Evolutionary conservation across 2,113 vertebrate species (phyloP).

Genomic region (Pteruthius melanotis): DNA sequence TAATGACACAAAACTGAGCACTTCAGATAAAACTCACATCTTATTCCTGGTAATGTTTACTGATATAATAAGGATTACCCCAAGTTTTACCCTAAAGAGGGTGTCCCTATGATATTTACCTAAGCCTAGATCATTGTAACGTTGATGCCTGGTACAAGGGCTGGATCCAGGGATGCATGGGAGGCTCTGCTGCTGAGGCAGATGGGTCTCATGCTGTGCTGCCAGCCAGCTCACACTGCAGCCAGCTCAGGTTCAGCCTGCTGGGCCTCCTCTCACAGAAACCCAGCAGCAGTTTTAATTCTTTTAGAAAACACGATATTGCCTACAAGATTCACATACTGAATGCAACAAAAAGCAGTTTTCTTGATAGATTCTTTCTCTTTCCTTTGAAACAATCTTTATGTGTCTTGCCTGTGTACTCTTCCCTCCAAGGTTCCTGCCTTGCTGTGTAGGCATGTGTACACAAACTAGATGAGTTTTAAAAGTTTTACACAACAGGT

Average conservation of each 20-base stretch:
- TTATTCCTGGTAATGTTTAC: background rate
- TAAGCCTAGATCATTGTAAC: background rate
- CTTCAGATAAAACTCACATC: background rate
- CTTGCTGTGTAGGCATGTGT: background rate
- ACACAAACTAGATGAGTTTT: background rate
- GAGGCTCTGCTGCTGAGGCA: background rate
- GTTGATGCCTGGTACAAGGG: background rate
- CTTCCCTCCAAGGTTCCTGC: background rate
- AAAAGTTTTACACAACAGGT: background rate
- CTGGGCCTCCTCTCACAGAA: background rate
- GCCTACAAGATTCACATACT: background rate
- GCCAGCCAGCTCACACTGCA: background rate
- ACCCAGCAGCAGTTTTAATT: background rate
- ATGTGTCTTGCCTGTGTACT: background rate
- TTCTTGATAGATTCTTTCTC: background rate
- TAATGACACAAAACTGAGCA: background rate
- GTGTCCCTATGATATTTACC: background rate
- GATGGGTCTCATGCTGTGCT: background rate
- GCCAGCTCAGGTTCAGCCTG: background rate
- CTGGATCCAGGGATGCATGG: accelerated
- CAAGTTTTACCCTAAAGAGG: background rate
- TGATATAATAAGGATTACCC: background rate
- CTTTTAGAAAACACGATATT: background rate
- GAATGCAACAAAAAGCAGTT: background rate
- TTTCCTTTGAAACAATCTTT: background rate